Evolutionary conservation across 37 sponge, comb jelly and placozoan genomes (phyloP), one percentile per base, ranked within the genome.

Genomic region (Aphrocallistes beatrix): DNA sequence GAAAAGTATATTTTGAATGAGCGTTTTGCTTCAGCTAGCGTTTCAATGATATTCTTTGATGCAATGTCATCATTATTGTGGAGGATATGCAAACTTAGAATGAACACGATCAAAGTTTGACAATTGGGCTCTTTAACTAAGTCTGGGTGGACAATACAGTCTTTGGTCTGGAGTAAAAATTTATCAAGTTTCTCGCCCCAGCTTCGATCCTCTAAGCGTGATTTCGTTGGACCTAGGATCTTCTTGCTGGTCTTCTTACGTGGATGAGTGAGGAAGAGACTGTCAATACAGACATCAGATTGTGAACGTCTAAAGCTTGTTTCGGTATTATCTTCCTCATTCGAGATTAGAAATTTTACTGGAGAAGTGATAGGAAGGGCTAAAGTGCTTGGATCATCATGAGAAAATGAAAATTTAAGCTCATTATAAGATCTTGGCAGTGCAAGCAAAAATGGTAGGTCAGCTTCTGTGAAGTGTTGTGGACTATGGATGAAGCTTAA

Each of bases 391-490:
- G 75, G 75, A 13, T 60, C 75, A 60, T 60, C 75, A 6, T 28
- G 75, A 21, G 75, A 60, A 13, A 60, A 60, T 19, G 75, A 60
- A 28, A 60, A 60, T 60, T 60, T 60, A 60, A 60, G 75, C n/a
- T 60, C 75, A 28, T 60, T 60, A 13, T 60, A 60, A 13, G 75
- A 19, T 60, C 75, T 21, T 32, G 75, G 75, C 75, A 60, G n/a
- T 60, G 75, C 75, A 8, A 60, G 21, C n/a, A 60, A 13, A 60
- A 60, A 60, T 19, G 75, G 75, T 21, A 60, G 21, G n/a, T 60
- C 75, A 60, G 10, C 75, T 60, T 60, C 28, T 21, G 75, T 60
- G 75, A 60, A 60, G n/a, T 60, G 75, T 60, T 60, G 75, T 60
- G 10, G 75, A 21, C 32, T 32, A 13, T 60, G 10, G 6, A 60